Base-by-base conservation (phyloP, 1,140 invertebrate species). In the Zaprionus taronus region DNA sequence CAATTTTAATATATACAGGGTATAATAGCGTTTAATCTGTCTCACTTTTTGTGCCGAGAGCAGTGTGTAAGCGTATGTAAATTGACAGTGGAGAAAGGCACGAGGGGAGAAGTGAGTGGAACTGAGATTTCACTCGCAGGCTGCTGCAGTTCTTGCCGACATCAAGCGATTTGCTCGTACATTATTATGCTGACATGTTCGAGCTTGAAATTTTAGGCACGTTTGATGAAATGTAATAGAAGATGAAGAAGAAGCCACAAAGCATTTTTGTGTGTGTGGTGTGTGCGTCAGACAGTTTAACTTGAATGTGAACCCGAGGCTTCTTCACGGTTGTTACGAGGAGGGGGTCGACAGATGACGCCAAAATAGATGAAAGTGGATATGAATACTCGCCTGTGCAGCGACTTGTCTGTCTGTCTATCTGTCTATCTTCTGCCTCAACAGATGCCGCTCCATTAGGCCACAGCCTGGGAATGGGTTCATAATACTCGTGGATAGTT, bases 181-280 rank as follows among this genome's bases (percentile, higher is more conserved):
- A 78, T 84, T 84, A 84, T 84, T 84, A 84, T 78, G 72, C 80
- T 81, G 81, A 72, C 81, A 84, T 84, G 82, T 83, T 72, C 64
- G 81, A 62, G 69, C 65, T 84, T 81, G 65, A 72, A 61, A 84
- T 84, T 84, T 84, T 55, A 74, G 78, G 78, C 81, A 84, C 78
- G 81, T 84, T 84, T 84, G 81, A 84, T 84, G 81, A 56, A 81
- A 84, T 67, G 67, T 80, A 81, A 84, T 83, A 77, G 79, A 77
- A 74, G 78, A 20, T 1, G 20, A n/a, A 44, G 41, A 17, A 17
- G 6, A 81, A 71, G 66, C 78, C 79, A 58, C 77, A 78, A 47
- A 72, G 56, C 53, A 77, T 83, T 80, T 72, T 81, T 77, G 28
- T 15, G 36, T 53, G 28, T 66, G 24, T 9, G 28, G 28, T 31